These are phyloP conservation scores for Bergia puertoricense DNA, from an alignment of 92 coral and sea anemone genomes.

Conservation along the genomic window DNA sequence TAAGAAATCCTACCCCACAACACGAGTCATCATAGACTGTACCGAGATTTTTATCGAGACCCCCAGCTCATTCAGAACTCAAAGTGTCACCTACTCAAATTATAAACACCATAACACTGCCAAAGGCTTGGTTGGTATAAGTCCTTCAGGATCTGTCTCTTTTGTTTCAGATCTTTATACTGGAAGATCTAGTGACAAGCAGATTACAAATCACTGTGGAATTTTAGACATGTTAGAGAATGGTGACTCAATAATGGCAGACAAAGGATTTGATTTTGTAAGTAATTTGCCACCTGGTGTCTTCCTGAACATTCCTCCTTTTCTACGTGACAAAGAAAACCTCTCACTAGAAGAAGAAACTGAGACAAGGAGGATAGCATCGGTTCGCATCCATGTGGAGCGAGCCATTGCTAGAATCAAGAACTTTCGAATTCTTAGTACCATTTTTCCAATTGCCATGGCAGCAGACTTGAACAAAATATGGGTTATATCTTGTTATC, in stretches of 20 bases:
- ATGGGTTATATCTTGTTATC: conserved; percentile 61
- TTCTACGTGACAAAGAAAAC: conserved; percentile 55
- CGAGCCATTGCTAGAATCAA: conserved; percentile 62
- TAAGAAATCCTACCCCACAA: conserved; percentile 57
- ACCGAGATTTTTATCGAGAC: conserved; percentile 61
- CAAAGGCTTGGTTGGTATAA: conserved; percentile 64
- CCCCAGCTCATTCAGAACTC: conserved; percentile 67
- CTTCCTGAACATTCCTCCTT: conserved; percentile 59
- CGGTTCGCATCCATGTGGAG: conserved; percentile 65
- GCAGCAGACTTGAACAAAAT: conserved; percentile 64
- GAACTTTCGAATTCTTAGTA: conserved; percentile 60
- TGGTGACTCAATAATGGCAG: conserved; percentile 74
- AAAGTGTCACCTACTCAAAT: conserved; percentile 59
- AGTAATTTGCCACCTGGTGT: conserved; percentile 43
- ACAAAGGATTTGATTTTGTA: conserved; percentile 53
- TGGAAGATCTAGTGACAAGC: conserved; percentile 75
- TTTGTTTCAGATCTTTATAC: conserved; percentile 73
- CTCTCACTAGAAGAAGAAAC: conserved; percentile 56
- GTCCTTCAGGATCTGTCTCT: conserved; percentile 63
- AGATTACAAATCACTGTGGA: conserved; percentile 61
- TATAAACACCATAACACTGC: conserved; percentile 52
- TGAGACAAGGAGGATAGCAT: conserved; percentile 53
- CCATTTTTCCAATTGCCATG: conserved; percentile 55
- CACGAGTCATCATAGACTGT: conserved; percentile 65
- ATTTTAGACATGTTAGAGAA: conserved; percentile 52